Conservation (phyloP, 2,113 vertebrate genomes). For the Vicugna pacos region DNA sequence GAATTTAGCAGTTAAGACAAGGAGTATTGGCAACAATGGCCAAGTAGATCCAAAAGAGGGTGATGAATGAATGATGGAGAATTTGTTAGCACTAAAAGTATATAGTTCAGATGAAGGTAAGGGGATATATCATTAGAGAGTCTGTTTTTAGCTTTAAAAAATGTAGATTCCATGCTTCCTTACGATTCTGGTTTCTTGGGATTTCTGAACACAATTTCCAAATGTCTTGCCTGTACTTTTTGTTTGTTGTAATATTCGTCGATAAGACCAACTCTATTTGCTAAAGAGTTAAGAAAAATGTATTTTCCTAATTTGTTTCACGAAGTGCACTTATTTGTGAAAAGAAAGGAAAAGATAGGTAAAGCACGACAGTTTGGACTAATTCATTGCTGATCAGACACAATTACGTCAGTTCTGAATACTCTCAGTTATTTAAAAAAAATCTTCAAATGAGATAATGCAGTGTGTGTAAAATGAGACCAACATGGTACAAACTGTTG, state of each 20-base stretch:
- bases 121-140: not conserved
- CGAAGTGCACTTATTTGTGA: not conserved
- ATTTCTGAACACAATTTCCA: slow-evolving; percentile 34
- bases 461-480: not conserved
- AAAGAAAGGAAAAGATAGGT: not conserved
- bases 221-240: not conserved
- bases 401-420: not conserved
- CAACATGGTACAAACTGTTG: not conserved
- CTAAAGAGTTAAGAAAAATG: not conserved
- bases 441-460: not conserved
- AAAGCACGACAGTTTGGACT: not conserved
- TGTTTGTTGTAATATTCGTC: not conserved
- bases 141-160: not conserved
- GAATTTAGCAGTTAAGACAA: not conserved
- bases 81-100: not conserved
- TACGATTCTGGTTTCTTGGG: not conserved
- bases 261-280: not conserved
- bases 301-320: not conserved
- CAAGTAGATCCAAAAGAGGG: not conserved
- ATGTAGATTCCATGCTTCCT: not conserved
- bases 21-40: not conserved
- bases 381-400: not conserved
- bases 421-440: not conserved
- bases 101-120: not conserved
- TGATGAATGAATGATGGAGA: not conserved